A percentile compares a stretch with the other conserved stretches of the same genome.
Evolutionary conservation across 2,113 vertebrate genomes (phyloP).

Genomic region (Vulpes lagopus): DNA sequence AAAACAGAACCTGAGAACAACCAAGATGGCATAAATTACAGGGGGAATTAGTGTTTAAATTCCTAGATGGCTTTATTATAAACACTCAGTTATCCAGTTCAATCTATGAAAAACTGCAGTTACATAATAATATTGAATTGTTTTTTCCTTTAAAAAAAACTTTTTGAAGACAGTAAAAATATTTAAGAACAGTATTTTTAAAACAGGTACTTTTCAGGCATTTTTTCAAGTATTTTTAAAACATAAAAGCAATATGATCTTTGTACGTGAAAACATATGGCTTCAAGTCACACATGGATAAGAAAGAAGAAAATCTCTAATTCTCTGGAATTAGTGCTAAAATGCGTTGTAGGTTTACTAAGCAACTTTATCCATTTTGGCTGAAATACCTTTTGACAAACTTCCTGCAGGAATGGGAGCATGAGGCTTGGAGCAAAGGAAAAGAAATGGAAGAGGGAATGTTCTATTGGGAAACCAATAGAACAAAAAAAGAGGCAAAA

Average conservation of each 20-base stretch:
- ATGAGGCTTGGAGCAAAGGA: background rate
- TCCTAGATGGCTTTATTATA: constrained; percentile 24
- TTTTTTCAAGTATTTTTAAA: background rate
- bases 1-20: constrained; percentile 22
- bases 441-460: background rate
- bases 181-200: constrained; percentile 28
- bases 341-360: background rate
- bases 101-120: constrained; percentile 34
- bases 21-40: background rate
- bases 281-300: background rate
- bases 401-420: background rate
- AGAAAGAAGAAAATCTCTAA: constrained; percentile 11
- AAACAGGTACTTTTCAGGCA: background rate
- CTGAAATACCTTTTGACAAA: constrained; percentile 19
- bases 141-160: background rate
- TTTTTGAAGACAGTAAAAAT: background rate
- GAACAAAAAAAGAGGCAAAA: background rate
- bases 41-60: background rate
- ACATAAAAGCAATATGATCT: background rate
- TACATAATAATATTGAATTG: background rate
- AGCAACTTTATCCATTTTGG: background rate
- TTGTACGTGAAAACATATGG: background rate
- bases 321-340: constrained; percentile 17
- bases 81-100: background rate
- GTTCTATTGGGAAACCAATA: background rate